Percentiles rank a stretch among this genome's conserved stretches.
Evolutionary conservation across 2,888 invertebrate genomes (phyloP).

Genomic region (Pocota personata): DNA sequence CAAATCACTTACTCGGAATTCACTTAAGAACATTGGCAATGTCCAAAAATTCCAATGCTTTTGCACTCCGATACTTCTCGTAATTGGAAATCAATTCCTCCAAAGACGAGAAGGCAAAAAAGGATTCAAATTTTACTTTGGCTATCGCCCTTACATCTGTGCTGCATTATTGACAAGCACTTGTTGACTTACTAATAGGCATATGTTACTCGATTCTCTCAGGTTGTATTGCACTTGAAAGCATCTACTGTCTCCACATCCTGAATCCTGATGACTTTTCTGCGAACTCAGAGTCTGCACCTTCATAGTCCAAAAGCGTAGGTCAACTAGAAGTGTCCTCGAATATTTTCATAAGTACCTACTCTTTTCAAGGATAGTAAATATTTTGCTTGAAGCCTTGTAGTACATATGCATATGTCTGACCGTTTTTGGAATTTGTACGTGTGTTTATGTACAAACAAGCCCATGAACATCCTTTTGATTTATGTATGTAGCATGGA

Average conservation of each 20-base stretch:
- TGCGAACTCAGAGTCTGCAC: constrained; percentile 25
- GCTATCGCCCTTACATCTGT: background rate
- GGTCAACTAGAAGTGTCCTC: constrained; percentile 56
- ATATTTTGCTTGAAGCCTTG: constrained; percentile 55
- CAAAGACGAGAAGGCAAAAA: background rate
- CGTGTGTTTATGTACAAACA: constrained; percentile 22
- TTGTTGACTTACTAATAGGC: background rate
- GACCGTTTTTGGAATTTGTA: constrained; percentile 36
- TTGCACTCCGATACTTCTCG: too few species aligned
- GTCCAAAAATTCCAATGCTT: too few species aligned
- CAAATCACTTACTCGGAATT: too few species aligned
- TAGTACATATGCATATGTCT: constrained; percentile 24
- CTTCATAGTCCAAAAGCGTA: constrained; percentile 55
- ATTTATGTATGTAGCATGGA: constrained; percentile 62
- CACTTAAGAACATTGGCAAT: too few species aligned
- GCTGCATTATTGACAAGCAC: background rate
- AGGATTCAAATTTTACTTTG: background rate
- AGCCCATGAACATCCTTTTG: constrained; percentile 61
- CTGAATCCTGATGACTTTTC: constrained; percentile 23
- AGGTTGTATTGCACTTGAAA: constrained; percentile 20
- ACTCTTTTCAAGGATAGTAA: constrained; percentile 60
- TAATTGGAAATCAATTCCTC: background rate
- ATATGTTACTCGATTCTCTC: background rate
- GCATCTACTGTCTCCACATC: background rate
- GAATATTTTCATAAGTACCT: background rate